Base-by-base conservation (phyloP, 2,888 invertebrate species). In the Reticulitermes lucifugus region DNA sequence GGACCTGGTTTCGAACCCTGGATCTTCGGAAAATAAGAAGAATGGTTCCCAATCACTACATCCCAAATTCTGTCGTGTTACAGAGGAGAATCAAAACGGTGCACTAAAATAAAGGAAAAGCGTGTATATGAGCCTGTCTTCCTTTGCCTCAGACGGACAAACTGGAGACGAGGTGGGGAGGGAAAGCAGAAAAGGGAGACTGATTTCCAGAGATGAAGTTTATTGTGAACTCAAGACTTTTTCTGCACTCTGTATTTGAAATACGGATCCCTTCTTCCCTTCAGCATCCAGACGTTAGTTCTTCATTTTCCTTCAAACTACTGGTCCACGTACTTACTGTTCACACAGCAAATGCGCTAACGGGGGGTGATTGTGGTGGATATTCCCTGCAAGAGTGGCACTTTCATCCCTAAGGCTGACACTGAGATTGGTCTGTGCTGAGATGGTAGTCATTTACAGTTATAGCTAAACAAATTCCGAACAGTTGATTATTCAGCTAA, bases 201-300 rank as follows among this genome's bases (percentile, higher is more conserved):
- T 81, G 81, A 81, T 60, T 81, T 60, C 65, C 81, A 60, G 81
- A 81, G 81, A 81, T 81, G 81, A 81, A 81, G 59, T 81, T 81
- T 81, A 81, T 59, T 81, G 81, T 81, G 81, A 81, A 29, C 81
- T 81, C 60, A 81, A 81, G 81, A 81, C 29, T 81, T 81, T 81
- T 46, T 46, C 65, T 60, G n/a, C 65, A 81, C 43, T 81, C 46
- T 35, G 43, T 75, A 55, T 83, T 75, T 71, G 59, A 83, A 29
- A 46, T 75, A 29, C 18, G 25, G 73, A 41, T 51, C 51, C 51
- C 83, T 83, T 65, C 55, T 14, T 43, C 73, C 80, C 46, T 35
- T 70, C 71, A 41, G 55, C 65, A 70, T 60, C 51, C 35, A 25
- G 25, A 75, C 55, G 35, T 51, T 46, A 22, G 22, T 35, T n/a